Percentiles rank a stretch among this genome's conserved stretches.
These are phyloP conservation scores for Drosophila imparisetae DNA, from an alignment of 2,888 invertebrate genomes.

Conservation along the genomic window DNA sequence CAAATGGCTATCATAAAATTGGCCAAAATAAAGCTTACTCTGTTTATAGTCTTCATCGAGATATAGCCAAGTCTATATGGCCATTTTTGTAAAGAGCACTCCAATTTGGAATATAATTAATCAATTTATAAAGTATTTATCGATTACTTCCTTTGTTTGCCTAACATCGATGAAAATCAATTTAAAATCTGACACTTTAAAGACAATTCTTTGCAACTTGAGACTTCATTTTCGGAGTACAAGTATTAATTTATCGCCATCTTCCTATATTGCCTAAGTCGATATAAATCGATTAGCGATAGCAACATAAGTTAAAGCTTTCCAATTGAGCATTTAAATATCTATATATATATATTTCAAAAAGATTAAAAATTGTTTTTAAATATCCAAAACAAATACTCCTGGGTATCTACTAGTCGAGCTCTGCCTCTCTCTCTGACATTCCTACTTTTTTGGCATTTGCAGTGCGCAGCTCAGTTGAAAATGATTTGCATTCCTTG, in stretches of 20 bases:
- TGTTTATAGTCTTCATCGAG: neutral
- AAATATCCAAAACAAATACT: neutral
- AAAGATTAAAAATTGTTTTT: neutral
- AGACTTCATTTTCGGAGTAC: neutral
- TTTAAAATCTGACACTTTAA: accelerated
- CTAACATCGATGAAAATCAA: neutral
- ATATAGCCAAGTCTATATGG: neutral
- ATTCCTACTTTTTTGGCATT: conserved; percentile 4
- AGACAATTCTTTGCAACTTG: neutral
- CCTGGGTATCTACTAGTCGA: neutral
- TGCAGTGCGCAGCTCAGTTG: conserved; percentile 16
- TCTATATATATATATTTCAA: neutral
- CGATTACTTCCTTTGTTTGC: neutral
- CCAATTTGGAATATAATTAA: neutral
- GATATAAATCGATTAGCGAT: neutral
- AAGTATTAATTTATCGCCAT: neutral
- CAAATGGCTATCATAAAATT: neutral
- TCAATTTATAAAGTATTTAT: neutral
- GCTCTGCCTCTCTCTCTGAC: neutral
- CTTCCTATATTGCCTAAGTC: neutral
- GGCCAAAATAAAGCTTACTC: neutral
- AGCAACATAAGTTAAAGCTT: accelerated
- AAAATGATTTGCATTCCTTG: conserved; percentile 58
- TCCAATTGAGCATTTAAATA: neutral
- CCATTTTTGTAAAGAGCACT: accelerated